Percentiles rank a stretch among this genome's conserved stretches.
These are phyloP conservation scores for Drosophila ironensis DNA, from an alignment of 1,140 invertebrate species.

Conservation along the genomic window DNA sequence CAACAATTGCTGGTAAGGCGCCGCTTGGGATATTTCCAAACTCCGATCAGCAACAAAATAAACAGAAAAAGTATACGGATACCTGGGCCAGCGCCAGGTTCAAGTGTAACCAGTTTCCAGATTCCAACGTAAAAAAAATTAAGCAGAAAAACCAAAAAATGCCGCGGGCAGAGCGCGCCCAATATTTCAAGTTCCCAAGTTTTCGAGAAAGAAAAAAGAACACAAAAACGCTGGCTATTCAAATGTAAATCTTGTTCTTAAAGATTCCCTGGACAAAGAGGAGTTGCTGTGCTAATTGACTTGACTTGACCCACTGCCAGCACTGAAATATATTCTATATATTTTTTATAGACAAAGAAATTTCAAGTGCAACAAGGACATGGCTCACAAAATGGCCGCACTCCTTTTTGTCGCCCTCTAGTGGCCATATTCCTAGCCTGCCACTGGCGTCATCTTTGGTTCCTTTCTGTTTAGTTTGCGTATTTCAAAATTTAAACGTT, in stretches of 20 bases:
- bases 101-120: slow-evolving; percentile 76
- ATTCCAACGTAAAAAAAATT: slow-evolving; percentile 20
- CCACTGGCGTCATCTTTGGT: slow-evolving; percentile 1
- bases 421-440: neutral
- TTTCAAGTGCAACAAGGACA: no score
- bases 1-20: slow-evolving; percentile 34
- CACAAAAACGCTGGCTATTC: slow-evolving; percentile 24
- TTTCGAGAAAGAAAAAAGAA: slow-evolving; percentile 11
- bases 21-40: slow-evolving; percentile 60
- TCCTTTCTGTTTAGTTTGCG: neutral
- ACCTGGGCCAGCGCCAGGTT: slow-evolving; percentile 51
- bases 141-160: slow-evolving; percentile 12
- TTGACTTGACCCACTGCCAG: slow-evolving; percentile 10
- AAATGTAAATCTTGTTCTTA: slow-evolving; percentile 73
- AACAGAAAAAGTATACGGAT: neutral
- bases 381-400: no score
- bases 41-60: slow-evolving; percentile 17
- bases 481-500: neutral
- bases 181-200: slow-evolving; percentile 53
- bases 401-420: slow-evolving; percentile 10
- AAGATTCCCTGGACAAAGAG: slow-evolving; percentile 14
- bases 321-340: neutral
- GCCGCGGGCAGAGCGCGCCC: slow-evolving; percentile 32
- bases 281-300: slow-evolving; percentile 22
- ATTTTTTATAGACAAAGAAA: neutral